phyloP scores from a whole-genome alignment of 2,113 vertebrate genomes.

The Bolborhynchus lineola region DNA sequence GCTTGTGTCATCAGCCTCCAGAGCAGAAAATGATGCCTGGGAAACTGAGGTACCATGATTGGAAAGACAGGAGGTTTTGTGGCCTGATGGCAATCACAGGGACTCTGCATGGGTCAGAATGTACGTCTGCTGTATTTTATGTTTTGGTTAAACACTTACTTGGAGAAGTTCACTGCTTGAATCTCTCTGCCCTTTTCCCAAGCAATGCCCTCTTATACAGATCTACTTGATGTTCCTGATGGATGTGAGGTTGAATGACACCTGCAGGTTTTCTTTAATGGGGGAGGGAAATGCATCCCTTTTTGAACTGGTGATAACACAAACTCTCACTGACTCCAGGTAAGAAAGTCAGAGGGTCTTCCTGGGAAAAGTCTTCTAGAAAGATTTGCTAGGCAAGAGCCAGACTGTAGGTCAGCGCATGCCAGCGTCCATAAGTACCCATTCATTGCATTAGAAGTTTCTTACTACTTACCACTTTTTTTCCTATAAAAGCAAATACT shows the following conservation, averaged over 20 bases:
- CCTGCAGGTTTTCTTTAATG: background rate
- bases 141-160: background rate
- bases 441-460: background rate
- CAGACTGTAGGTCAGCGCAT: background rate
- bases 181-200: background rate
- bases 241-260: background rate
- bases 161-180: background rate
- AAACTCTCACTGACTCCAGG: background rate
- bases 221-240: background rate
- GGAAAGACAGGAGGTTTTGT: background rate
- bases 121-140: background rate
- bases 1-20: background rate
- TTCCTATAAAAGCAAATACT: conserved; percentile 95
- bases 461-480: conserved; percentile 81
- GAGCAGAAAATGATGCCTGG: background rate
- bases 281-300: background rate
- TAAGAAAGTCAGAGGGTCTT: background rate
- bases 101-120: background rate
- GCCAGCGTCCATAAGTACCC: background rate
- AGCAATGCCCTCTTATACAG: background rate
- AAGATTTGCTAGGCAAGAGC: background rate
- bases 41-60: background rate
- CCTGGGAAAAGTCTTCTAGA: background rate
- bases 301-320: background rate
- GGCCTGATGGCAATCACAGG: background rate